phyloP scores from a whole-genome alignment of 2,113 vertebrate species.

The Calcarius ornatus region DNA sequence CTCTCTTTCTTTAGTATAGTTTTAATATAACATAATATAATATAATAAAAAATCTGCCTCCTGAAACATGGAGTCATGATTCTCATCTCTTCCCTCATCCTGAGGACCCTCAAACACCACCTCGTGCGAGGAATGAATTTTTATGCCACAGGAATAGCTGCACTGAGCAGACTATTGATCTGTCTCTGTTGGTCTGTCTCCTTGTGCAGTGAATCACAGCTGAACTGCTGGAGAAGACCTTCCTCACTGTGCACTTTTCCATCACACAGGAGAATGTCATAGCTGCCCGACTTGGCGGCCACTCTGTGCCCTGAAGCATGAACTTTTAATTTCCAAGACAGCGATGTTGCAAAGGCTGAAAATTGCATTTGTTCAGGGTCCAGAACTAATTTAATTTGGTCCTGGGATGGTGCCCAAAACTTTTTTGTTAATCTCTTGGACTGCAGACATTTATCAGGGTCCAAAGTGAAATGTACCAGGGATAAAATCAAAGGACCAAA shows the following conservation, averaged over 20 bases:
- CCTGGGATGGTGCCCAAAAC: background rate
- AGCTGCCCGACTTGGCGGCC: background rate
- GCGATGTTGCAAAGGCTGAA: background rate
- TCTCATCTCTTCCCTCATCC: too few species aligned
- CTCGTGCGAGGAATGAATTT: background rate
- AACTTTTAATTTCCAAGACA: conserved; percentile 44
- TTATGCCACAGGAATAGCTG: background rate
- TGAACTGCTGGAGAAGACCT: background rate
- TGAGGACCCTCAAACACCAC: too few species aligned
- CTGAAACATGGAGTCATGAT: too few species aligned
- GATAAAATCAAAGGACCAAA: background rate
- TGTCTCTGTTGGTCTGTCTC: background rate
- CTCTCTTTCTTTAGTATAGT: too few species aligned
- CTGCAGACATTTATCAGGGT: background rate
- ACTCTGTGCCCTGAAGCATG: conserved; percentile 30
- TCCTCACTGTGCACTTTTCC: background rate
- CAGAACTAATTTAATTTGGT: conserved; percentile 50
- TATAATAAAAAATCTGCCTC: too few species aligned
- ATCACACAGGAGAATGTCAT: background rate
- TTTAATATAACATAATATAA: too few species aligned
- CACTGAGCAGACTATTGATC: background rate
- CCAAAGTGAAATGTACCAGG: background rate
- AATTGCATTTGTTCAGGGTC: conserved; percentile 21
- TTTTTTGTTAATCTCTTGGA: background rate
- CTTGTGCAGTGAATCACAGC: background rate